Conservation (phyloP, 2,113 vertebrate species). For the Ahaetulla prasina region DNA sequence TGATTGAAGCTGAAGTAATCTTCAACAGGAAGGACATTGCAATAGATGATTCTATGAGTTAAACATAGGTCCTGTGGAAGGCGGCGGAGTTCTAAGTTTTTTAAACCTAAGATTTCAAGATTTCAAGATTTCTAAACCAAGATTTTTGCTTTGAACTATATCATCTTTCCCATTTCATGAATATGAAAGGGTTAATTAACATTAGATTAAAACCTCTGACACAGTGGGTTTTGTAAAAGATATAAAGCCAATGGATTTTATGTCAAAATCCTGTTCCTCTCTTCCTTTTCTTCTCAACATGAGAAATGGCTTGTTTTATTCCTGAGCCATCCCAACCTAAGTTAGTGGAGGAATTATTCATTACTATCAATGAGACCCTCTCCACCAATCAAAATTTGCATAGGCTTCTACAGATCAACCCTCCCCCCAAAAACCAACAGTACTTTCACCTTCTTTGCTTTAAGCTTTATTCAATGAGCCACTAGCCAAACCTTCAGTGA, state of each 20-base stretch:
- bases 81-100: too few species aligned
- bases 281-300: not conserved
- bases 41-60: too few species aligned
- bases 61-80: too few species aligned
- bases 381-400: not conserved
- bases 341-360: not conserved
- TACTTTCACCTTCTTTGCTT: not conserved
- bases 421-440: not conserved
- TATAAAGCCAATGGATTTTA: not conserved
- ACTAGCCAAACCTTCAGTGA: not conserved
- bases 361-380: not conserved
- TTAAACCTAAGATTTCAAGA: too few species aligned
- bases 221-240: not conserved
- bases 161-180: not conserved
- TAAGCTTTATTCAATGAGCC: not conserved
- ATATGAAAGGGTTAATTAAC: not conserved
- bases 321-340: not conserved
- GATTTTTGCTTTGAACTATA: not conserved
- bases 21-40: too few species aligned
- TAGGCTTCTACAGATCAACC: not conserved
- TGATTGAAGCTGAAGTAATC: too few species aligned
- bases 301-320: not conserved
- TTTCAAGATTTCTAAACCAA: too few species aligned
- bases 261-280: not conserved
- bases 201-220: not conserved